Base-by-base conservation (phyloP, 2,797 vertebrate species). In the Coregonus sp. region DNA sequence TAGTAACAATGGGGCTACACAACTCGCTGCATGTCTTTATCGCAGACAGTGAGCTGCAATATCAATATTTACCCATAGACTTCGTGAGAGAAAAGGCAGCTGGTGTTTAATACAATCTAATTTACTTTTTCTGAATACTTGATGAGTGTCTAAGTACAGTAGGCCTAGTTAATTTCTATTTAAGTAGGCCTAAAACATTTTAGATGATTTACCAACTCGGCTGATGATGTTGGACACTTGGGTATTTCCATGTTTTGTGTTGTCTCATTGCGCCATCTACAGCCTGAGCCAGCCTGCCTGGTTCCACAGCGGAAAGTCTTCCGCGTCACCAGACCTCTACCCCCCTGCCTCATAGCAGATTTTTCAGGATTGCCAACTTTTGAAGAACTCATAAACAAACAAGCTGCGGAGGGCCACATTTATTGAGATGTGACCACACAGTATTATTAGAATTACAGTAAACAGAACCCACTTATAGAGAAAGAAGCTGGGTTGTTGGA, bases 391-490 rank as follows among this genome's bases (percentile, higher is more conserved):
- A 59, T 89, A 88, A 89, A 89, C 86, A 91, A 82, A 86, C 74
- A 82, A 71, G 76, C 71, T 20, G 63, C 20, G 80, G 84, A 73
- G 82, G 73, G 77, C 66, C 67, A 70, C 74, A 81, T 85, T 85
- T 78, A 47, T 88, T 82, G 84, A 85, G 86, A 88, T 67, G 78
- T 83, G 85, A 81, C 85, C 82, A 33, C 73, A 74, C 77, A 83
- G 78, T 91, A 89, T 91, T 92, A 91, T 87, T 89, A 88, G 89
- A 85, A 14, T 76, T 31, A 74, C 61, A 40, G 86, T 86, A 88
- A 90, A 91, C 89, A 90, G 79, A 86, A 79, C 73, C 63, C 85
- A 82, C 80, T 85, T 50, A 25, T 15, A 77, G 75, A 78, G 81
- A 11, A 47, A 47, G 40, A 51, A 77, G 74, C 82, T 80, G 80